A percentile compares a stretch with the other conserved stretches of the same genome.
Conservation (phyloP, 2,113 vertebrate species). For the Elephas maximus region DNA sequence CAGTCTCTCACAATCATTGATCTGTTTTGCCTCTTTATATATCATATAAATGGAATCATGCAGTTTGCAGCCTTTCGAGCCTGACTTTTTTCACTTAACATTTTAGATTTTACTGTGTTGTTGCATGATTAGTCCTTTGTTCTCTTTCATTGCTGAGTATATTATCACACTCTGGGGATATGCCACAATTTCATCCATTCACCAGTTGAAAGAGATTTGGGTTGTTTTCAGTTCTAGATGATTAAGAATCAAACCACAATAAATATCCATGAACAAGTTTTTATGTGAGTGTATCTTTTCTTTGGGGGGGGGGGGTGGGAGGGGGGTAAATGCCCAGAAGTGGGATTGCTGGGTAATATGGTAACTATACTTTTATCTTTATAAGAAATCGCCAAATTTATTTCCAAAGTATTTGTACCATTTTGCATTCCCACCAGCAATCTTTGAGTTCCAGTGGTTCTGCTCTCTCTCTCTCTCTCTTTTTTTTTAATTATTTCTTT, state of each 20-base stretch:
- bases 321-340: not conserved
- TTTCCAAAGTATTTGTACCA: too few species aligned
- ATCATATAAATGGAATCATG: too few species aligned
- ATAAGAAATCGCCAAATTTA: too few species aligned
- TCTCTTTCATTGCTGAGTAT: not conserved
- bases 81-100: too few species aligned
- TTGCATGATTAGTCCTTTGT: not conserved
- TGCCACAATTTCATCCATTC: not conserved
- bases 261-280: not conserved
- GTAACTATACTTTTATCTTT: not conserved
- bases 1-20: not conserved
- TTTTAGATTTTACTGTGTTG: too few species aligned
- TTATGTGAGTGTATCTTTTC: not conserved
- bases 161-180: not conserved
- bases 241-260: too few species aligned
- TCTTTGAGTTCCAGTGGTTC: not conserved
- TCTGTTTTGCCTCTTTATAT: not conserved
- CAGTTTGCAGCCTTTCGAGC: too few species aligned
- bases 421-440: too few species aligned
- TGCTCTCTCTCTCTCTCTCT: not conserved
- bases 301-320: not conserved
- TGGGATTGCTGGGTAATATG: not conserved
- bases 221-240: too few species aligned
- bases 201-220: too few species aligned
- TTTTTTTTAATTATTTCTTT: too few species aligned